Percentiles rank a stretch among this genome's conserved stretches.
phyloP scores from a whole-genome alignment of 2,113 vertebrate species.

The Thryonomys swinderianus region DNA sequence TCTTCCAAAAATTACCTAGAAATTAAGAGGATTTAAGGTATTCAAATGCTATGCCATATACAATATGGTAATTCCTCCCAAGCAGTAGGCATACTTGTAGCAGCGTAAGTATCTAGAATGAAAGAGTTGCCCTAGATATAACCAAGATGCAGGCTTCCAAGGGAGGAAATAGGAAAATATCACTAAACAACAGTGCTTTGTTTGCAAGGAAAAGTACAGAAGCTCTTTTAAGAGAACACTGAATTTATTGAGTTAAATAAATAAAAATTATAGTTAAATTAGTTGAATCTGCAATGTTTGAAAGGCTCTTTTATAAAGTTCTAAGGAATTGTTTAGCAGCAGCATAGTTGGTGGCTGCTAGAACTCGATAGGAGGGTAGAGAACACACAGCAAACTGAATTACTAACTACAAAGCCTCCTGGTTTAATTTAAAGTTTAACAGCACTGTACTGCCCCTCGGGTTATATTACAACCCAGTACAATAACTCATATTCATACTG shows the following conservation, averaged over 20 bases:
- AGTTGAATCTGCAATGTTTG: neutral
- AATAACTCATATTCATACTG: neutral
- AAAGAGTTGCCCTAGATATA: neutral
- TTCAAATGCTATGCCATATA: neutral
- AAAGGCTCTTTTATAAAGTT: neutral
- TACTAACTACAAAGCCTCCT: neutral
- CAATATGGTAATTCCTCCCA: neutral
- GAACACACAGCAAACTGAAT: neutral
- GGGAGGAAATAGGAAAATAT: neutral
- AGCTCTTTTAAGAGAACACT: neutral
- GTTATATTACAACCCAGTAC: neutral
- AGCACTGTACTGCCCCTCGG: neutral
- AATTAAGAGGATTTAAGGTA: conserved; percentile 41
- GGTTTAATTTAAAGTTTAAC: neutral
- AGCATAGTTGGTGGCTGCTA: neutral
- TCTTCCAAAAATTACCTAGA: conserved; percentile 37
- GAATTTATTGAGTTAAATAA: conserved; percentile 24
- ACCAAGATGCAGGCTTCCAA: neutral
- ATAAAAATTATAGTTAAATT: neutral
- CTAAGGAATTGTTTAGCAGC: neutral
- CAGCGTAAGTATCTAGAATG: conserved; percentile 2
- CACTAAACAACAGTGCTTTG: neutral
- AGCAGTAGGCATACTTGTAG: neutral
- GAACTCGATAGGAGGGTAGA: neutral
- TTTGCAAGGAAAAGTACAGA: conserved; percentile 48